Base-by-base conservation (phyloP, 2,888 invertebrate species). In the Polyommatus icarus region DNA sequence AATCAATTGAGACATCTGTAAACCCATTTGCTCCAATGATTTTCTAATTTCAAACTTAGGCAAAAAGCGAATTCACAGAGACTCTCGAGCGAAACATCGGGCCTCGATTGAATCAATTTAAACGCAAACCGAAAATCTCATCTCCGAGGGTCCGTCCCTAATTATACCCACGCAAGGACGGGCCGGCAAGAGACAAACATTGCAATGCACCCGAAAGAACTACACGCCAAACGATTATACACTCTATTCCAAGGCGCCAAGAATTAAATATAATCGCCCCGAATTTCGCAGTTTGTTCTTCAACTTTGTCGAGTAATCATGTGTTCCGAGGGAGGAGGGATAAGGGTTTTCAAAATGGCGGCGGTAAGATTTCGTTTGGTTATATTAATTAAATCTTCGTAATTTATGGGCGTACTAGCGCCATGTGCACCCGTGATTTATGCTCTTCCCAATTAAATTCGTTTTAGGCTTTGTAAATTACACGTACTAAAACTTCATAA, bases 311-410 rank as follows among this genome's bases (percentile, higher is more conserved):
- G 85, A 90, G 86, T 90, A 91, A 92, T 93, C 93, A 92, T 91
- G 90, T 91, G 93, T 91, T 91, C 86, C 87, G 87, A 89, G 89
- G 91, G 88, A 89, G 90, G 89, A 84, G 88, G 89, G 87, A 86
- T 88, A 90, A 90, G 90, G 93, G 92, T 88, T 83, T 87, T 83
- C 91, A 93, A 93, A 90, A 93, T 93, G 93, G 93, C 93, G 87
- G 87, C 86, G 88, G 89, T 94, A 94, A 94, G 93, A 94, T 94
- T 93, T 93, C 88, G 92, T 91, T 90, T 89, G 87, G 90, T 87
- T 88, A 90, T 90, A 93, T 91, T 92, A 93, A 93, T 94, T 94
- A 92, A 93, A 93, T 93, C 93, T 93, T 93, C 89, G 89, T 94
- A 91, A 94, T 94, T 93, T 94, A 94, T 91, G 90, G 87, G 86